Conservation (phyloP, 2,797 vertebrate species). For the Halcyon smyrnensis region DNA sequence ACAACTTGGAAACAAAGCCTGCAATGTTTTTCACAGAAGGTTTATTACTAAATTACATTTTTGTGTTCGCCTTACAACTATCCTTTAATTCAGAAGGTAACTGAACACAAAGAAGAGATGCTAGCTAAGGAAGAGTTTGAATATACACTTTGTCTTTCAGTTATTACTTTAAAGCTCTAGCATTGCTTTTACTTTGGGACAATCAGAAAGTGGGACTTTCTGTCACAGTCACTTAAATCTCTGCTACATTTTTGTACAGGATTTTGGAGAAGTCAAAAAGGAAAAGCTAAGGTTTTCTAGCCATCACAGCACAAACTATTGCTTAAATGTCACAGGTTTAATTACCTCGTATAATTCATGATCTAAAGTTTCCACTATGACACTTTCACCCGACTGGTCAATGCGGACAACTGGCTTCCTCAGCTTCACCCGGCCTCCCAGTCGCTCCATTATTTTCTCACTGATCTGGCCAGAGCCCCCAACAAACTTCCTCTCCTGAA, state of each 20-base stretch:
- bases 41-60: neutral
- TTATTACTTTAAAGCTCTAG: neutral
- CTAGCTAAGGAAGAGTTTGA: neutral
- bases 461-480: slow-evolving; percentile 93
- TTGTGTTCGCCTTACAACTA: neutral
- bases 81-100: neutral
- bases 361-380: slow-evolving; percentile 89
- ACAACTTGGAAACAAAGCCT: neutral
- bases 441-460: slow-evolving; percentile 86
- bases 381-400: slow-evolving; percentile 86
- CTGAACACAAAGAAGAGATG: neutral
- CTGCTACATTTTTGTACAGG: neutral
- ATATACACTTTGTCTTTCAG: neutral
- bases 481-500: slow-evolving; percentile 93
- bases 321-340: neutral
- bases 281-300: neutral
- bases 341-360: slow-evolving; percentile 86
- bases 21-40: neutral
- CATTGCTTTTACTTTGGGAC: neutral
- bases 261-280: neutral
- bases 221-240: neutral
- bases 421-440: slow-evolving; percentile 89
- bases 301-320: neutral
- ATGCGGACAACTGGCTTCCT: slow-evolving; percentile 87
- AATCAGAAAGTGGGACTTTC: neutral